Conservation (phyloP, 1,140 invertebrate genomes). For the Gerris buenoi region DNA sequence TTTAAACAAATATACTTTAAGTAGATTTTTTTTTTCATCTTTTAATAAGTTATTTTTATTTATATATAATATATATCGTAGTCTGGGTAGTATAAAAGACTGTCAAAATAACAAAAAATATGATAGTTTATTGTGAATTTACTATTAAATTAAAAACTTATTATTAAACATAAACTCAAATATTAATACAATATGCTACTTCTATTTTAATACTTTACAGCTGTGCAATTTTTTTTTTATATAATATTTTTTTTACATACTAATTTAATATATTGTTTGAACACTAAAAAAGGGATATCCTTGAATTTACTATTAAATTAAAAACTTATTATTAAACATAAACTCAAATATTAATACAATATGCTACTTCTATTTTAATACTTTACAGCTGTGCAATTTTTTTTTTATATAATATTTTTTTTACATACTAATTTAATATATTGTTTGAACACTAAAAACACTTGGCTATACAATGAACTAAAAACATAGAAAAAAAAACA, state of each 20-base stretch:
- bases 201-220: slow-evolving; percentile 2
- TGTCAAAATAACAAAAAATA: no score
- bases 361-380: neutral
- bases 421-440: no score
- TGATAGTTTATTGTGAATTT: neutral
- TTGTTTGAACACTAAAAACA: neutral
- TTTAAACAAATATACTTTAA: no score
- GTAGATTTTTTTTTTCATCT: no score
- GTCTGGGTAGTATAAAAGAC: neutral
- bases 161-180: neutral
- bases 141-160: neutral
- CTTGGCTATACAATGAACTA: no score
- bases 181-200: neutral
- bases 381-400: slow-evolving; percentile 1
- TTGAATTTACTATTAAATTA: neutral
- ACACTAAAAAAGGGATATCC: neutral
- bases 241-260: neutral
- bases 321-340: neutral
- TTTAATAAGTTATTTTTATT: no score
- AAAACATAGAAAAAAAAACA: no score
- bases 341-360: neutral
- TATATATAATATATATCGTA: no score
- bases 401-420: neutral
- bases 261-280: neutral
- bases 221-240: neutral